A percentile compares a stretch with the other conserved stretches of the same genome.
Conservation (phyloP, 92 coral and sea anemone species). For the Metridium senile region DNA sequence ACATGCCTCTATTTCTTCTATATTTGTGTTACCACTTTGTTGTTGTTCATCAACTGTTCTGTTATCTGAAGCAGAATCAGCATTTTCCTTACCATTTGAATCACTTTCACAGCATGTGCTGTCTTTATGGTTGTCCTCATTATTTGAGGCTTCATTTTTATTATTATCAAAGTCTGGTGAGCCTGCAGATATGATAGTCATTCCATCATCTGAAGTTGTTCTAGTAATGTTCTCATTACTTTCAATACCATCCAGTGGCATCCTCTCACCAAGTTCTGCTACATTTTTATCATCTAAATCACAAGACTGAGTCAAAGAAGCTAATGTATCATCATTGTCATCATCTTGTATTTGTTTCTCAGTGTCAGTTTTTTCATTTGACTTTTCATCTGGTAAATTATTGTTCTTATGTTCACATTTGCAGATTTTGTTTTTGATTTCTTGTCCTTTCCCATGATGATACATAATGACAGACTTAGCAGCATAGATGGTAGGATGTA, state of each 20-base stretch:
- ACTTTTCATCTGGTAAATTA: neutral
- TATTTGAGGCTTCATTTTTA: neutral
- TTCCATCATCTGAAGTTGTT: conserved; percentile 1
- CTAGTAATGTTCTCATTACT: neutral
- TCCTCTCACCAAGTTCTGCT: neutral
- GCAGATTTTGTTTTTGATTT: conserved; percentile 14
- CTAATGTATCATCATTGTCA: neutral
- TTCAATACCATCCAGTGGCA: conserved; percentile 36
- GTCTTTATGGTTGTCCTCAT: neutral
- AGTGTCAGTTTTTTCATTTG: neutral
- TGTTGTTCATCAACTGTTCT: neutral
- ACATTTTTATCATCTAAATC: conserved; percentile 8
- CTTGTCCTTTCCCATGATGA: conserved; percentile 49
- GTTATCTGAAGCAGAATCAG: neutral
- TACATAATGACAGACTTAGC: conserved; percentile 77
- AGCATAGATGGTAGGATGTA: conserved; percentile 90
- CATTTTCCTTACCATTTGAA: neutral
- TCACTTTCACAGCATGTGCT: neutral
- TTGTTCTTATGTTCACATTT: conserved; percentile 1
- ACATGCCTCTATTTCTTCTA: neutral
- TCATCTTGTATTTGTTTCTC: neutral
- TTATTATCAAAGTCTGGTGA: conserved; percentile 40
- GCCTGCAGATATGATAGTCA: conserved; percentile 27
- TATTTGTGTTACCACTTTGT: neutral
- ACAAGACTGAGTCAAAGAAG: conserved; percentile 7